Percentiles rank a stretch among this genome's conserved stretches.
Conservation (phyloP, 2,888 invertebrate genomes). For the Agrilus mali region DNA sequence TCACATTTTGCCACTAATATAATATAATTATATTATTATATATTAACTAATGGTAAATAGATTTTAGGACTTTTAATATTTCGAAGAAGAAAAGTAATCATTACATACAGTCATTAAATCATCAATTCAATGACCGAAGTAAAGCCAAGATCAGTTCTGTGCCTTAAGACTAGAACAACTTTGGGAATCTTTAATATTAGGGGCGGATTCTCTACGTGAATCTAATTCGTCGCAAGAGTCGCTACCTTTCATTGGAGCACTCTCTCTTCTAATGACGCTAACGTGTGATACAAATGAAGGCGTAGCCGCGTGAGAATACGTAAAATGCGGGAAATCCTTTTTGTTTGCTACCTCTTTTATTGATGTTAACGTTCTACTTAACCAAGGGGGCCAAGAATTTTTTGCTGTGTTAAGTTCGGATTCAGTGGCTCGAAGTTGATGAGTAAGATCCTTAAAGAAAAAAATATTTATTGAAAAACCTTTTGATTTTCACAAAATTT, state of each 20-base stretch:
- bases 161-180: conserved; percentile 32
- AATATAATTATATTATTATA: no score
- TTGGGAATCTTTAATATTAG: conserved; percentile 33
- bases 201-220: conserved; percentile 28
- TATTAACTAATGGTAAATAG: no score
- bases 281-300: conserved; percentile 34
- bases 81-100: background rate
- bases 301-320: conserved; percentile 21
- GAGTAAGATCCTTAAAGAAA: conserved; percentile 64
- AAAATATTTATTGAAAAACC: conserved; percentile 1
- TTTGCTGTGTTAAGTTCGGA: conserved; percentile 60
- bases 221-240: conserved; percentile 20
- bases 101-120: conserved; percentile 1
- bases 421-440: conserved; percentile 73
- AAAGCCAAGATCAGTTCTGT: conserved; percentile 19
- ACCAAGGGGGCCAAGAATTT: conserved; percentile 83
- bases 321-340: conserved; percentile 30
- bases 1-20: no score
- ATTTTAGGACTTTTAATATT: no score
- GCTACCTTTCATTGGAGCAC: conserved; percentile 30
- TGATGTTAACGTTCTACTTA: conserved; percentile 79
- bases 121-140: conserved; percentile 12
- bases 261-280: conserved; percentile 34
- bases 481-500: background rate
- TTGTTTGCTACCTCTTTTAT: conserved; percentile 63